A percentile compares a stretch with the other conserved stretches of the same genome.
Evolutionary conservation across 2,113 vertebrate genomes (phyloP).

Genomic region (Alexandromys fortis): DNA sequence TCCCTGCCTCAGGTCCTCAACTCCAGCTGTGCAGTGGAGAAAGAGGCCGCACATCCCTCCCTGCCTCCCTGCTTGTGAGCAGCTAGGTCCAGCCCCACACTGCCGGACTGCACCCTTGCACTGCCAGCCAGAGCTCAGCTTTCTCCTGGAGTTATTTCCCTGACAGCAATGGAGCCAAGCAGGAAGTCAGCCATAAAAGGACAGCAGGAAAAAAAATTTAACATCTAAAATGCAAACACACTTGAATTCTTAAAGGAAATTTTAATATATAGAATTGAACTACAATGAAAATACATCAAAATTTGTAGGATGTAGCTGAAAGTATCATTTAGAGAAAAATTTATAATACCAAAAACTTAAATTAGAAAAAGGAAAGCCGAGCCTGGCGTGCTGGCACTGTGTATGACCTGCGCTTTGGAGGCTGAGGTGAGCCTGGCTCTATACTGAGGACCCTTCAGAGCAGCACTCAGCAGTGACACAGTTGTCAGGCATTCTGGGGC

Average conservation of each 20-base stretch:
- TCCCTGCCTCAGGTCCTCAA: background rate
- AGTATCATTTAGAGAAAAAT: background rate
- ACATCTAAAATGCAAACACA: background rate
- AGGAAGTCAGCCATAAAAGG: background rate
- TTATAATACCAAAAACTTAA: background rate
- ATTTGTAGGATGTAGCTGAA: background rate
- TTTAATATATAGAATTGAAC: conserved; percentile 3
- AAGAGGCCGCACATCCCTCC: background rate
- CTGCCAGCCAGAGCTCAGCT: background rate
- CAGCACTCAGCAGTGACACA: background rate
- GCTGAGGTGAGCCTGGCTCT: background rate
- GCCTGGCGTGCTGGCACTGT: background rate
- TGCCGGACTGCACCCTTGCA: no score
- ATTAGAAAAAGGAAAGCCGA: background rate
- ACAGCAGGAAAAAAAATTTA: background rate
- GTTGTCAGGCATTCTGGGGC: background rate
- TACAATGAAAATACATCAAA: background rate
- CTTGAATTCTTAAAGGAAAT: background rate
- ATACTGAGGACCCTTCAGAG: background rate
- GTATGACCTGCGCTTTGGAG: background rate
- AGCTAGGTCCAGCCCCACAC: no score
- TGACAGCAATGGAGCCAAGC: background rate
- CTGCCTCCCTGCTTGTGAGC: background rate
- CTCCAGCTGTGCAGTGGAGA: fast-evolving
- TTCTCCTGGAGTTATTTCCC: background rate